Evolutionary conservation across 2,888 invertebrate genomes (phyloP), one percentile per base, ranked within the genome.

Genomic region (Agrotis puta): DNA sequence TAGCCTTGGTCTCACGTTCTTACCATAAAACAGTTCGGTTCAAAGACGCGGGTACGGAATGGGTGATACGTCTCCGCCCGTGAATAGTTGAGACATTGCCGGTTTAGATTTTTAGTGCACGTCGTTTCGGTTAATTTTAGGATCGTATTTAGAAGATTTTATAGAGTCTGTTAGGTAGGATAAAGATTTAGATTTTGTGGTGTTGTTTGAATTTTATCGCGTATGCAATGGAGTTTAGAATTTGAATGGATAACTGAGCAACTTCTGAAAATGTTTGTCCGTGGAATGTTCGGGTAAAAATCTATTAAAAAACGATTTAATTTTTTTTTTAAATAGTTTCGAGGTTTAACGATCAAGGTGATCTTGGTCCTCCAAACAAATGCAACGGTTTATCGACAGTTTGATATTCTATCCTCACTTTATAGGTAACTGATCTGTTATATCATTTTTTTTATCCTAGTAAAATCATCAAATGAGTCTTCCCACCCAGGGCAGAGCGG

Each of bases 1-100:
- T 54, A 82, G 84, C 82, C 86, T 87, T 85, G 86, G 91, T 87
- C 91, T 89, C 95, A 95, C 95, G 95, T 95, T 88, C 83, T 81
- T 67, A 83, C 92, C 90, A 93, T 95, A 95, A 95, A 95, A 92
- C 92, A 92, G 94, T 92, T 93, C 90, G 85, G 87, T 88, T 90
- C 87, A 82, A 83, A 83, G 84, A 78, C 79, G 74, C 67, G 73
- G 84, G 69, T 73, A 78, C 67, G 63, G 70, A 86, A 84, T 83
- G 76, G 73, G 62, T 59, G 61, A 83, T 84, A 78, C 76, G 74
- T 85, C 84, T 81, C 63, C 65, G 27, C 54, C 27, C 69, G 51
- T 86, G 84, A 84, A 84, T 84, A 75, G 84, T 70, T 79, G 78
- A 73, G 71, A 71, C 70, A 84, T 84, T 45, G 73, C 68, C 33